A percentile compares a stretch with the other conserved stretches of the same genome.
Evolutionary conservation across 2,797 vertebrate species (phyloP).

Genomic region (Microhierax caerulescens): DNA sequence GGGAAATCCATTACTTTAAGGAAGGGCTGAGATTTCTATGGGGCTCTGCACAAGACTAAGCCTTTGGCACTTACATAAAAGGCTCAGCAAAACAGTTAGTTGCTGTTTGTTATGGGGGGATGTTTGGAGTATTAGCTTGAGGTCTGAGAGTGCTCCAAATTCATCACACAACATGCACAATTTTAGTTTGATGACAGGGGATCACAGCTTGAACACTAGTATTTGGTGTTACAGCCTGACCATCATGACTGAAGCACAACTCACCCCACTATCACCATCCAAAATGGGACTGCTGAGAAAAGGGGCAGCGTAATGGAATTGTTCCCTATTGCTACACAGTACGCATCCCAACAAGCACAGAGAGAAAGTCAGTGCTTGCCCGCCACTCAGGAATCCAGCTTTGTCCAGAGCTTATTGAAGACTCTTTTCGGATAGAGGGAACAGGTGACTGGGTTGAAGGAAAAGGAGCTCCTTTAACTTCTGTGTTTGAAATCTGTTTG

Average conservation of each 20-base stretch:
- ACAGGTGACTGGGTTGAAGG: neutral
- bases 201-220: neutral
- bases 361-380: neutral
- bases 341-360: neutral
- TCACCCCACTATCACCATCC: neutral
- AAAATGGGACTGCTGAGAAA: neutral
- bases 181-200: neutral
- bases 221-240: neutral
- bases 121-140: neutral
- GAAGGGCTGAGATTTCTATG: neutral
- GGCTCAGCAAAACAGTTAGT: neutral
- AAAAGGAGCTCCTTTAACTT: neutral
- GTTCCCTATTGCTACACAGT: neutral
- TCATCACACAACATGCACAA: accelerated
- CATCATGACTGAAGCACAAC: neutral
- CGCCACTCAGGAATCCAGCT: neutral
- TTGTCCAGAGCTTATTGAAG: neutral
- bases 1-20: neutral
- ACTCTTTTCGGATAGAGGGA: neutral
- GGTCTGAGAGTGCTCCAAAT: neutral
- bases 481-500: neutral
- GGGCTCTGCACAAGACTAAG: neutral
- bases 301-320: neutral
- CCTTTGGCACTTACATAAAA: neutral
- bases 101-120: neutral